Conservation (phyloP, 2,888 invertebrate species). For the Chaetoderma sp. region DNA sequence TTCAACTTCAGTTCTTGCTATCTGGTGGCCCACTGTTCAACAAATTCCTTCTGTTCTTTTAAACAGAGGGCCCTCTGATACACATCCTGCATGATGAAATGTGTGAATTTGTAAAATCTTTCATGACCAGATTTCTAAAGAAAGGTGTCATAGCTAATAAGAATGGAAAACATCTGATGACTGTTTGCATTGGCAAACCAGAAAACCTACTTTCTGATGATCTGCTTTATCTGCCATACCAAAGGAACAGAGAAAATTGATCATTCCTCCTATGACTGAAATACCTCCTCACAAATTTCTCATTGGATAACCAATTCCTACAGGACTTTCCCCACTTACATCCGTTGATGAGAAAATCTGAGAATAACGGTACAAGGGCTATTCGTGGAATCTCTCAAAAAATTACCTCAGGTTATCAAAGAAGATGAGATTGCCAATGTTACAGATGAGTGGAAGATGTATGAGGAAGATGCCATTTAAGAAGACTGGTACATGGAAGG, state of each 20-base stretch:
- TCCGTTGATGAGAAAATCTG: no score
- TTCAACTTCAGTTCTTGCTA: not conserved
- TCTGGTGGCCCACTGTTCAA: not conserved
- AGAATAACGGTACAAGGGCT: no score
- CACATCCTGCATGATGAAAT: not conserved
- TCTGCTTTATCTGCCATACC: not conserved
- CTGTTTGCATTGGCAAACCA: not conserved
- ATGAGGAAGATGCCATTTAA: no score
- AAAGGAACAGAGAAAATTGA: not conserved
- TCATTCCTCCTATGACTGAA: not conserved
- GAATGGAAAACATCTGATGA: constrained; percentile 1
- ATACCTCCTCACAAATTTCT: not conserved
- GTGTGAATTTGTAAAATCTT: not conserved
- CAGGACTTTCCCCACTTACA: not conserved
- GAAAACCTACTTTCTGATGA: not conserved
- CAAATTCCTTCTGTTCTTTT: not conserved
- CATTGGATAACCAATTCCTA: constrained; percentile 7
- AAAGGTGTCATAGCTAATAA: not conserved
- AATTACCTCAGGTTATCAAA: no score
- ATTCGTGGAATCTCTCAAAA: no score
- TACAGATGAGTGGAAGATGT: no score
- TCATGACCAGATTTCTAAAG: not conserved
- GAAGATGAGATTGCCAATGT: no score
- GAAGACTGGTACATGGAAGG: no score
- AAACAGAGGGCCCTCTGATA: not conserved